A percentile compares a stretch with the other conserved stretches of the same genome.
Conservation (phyloP, 2,888 invertebrate genomes). For the Heliconius hortense region DNA sequence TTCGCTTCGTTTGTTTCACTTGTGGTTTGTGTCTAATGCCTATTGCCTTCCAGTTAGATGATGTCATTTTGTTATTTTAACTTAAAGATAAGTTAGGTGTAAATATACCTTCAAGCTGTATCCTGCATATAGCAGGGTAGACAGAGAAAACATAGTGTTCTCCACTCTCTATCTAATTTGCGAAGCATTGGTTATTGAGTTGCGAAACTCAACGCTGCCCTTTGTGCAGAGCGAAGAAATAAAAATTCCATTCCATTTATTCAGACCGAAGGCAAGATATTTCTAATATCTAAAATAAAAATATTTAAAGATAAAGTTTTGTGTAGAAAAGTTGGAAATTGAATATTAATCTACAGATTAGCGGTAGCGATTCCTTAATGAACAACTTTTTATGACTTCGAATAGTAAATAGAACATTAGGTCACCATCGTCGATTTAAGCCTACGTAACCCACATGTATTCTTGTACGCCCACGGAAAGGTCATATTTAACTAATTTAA, state of each 20-base stretch:
- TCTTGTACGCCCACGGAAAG: neutral
- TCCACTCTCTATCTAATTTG: too few species aligned
- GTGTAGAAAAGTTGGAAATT: too few species aligned
- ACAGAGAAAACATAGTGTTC: neutral
- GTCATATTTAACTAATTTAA: neutral
- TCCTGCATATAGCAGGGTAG: neutral
- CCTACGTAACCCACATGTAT: neutral
- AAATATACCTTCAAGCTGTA: neutral
- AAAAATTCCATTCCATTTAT: too few species aligned
- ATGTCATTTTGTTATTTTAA: conserved; percentile 20
- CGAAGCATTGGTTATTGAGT: too few species aligned
- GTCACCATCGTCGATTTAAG: neutral
- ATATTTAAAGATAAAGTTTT: too few species aligned
- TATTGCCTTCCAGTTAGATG: conserved; percentile 6
- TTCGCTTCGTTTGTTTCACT: conserved; percentile 22
- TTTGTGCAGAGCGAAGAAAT: too few species aligned
- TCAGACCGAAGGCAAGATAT: too few species aligned
- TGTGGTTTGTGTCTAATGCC: conserved; percentile 12
- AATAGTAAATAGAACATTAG: neutral
- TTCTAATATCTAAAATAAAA: too few species aligned
- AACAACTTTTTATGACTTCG: neutral
- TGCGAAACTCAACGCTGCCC: too few species aligned
- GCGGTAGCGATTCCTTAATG: neutral
- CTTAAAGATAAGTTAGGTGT: neutral
- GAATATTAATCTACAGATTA: neutral